Conservation (phyloP, 2,888 invertebrate genomes). For the Scaptomyza reducta region DNA sequence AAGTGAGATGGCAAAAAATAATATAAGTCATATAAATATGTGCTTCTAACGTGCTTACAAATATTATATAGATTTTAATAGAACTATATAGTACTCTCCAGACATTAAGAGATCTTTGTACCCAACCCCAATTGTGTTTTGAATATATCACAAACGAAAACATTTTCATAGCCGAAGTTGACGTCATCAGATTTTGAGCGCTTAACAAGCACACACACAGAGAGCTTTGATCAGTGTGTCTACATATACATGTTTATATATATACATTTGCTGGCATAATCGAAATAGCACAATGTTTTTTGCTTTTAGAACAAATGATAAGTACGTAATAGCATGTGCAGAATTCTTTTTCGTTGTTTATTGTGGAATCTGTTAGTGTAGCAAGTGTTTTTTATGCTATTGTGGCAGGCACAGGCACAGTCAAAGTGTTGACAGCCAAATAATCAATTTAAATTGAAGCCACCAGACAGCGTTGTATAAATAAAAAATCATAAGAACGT, state of each 20-base stretch:
- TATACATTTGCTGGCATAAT: neutral
- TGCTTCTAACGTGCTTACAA: too few species aligned
- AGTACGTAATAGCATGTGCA: constrained; percentile 8
- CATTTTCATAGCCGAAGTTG: constrained; percentile 26
- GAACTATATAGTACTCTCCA: too few species aligned
- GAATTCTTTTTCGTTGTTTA: constrained; percentile 2
- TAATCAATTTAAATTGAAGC: constrained; percentile 72
- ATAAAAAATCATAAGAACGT: neutral
- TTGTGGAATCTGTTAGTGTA: constrained; percentile 7
- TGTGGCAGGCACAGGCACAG: constrained; percentile 31
- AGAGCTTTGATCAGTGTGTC: constrained; percentile 2
- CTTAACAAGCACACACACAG: constrained; percentile 16
- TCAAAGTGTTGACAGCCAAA: constrained; percentile 63
- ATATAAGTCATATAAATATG: too few species aligned
- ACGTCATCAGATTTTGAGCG: constrained; percentile 42
- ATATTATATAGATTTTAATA: too few species aligned
- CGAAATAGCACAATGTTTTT: constrained; percentile 23
- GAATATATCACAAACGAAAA: neutral
- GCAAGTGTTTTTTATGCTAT: constrained; percentile 36
- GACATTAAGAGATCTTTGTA: too few species aligned
- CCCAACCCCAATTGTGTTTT: neutral
- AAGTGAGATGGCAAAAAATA: too few species aligned
- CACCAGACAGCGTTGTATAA: constrained; percentile 11
- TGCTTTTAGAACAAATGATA: constrained; percentile 31
- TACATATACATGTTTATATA: neutral